Evolutionary conservation across 2,888 invertebrate species (phyloP), one percentile per base, ranked within the genome.

Genomic region (Odontocerum albicorne): DNA sequence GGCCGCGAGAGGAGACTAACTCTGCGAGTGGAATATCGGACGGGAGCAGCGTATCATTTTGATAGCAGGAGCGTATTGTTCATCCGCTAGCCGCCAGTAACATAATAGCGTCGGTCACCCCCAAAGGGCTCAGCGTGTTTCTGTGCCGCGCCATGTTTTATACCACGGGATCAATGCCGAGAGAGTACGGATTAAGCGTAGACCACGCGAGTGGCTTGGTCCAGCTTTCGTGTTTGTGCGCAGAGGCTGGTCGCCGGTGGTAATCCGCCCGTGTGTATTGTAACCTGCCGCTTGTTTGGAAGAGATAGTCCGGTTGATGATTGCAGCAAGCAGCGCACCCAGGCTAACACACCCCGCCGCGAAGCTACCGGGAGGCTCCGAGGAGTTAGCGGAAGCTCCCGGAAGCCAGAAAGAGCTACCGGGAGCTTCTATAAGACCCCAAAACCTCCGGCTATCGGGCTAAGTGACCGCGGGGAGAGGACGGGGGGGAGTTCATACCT

Each of bases 401-500:
- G 20, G 46, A 39, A 31, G 39, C 16, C 31, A 27, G 20, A 19
- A 31, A 10, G n/a, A 39, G 53, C 46, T n/a, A 32, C 22, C 39
- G 40, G 36, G 16, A 46, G 40, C 53, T 45, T 12, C 38, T 67
- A 65, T 73, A 70, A 69, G 73, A 70, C 72, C 69, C 67, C 72
- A n/a, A 70, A 69, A 72, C 70, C 72, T 69, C 67, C 72, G 27
- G 31, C 15, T 31, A 31, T 13, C 21, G 40, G 49, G 49, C 49
- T 17, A 50, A 42, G 20, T 42, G 50, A 50, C 42, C 44, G 72
- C 72, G 71, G 72, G 73, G 72, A 74, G 72, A 49, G 55, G 56
- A 47, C 68, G 73, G 73, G 70, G 70, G 72, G 67, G 70, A 69
- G 73, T 74, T 74, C 69, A 83, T 84, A 84, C 84, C 84, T 84